phyloP scores from a whole-genome alignment of 2,113 vertebrate species.

The Macroglossus sobrinus region DNA sequence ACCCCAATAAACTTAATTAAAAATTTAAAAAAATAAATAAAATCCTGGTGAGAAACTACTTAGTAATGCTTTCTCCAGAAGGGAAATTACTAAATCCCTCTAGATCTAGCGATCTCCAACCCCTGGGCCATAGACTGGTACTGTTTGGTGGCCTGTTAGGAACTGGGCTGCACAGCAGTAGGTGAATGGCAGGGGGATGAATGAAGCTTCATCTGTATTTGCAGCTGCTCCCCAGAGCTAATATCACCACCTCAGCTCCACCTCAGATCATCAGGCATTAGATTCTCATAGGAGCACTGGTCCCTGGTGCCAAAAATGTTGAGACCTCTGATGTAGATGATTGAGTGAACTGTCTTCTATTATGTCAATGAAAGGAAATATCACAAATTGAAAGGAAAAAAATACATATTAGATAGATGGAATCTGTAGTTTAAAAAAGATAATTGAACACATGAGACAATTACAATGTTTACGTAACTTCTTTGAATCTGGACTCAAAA shows the following conservation, averaged over 20 bases:
- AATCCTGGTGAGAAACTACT: neutral
- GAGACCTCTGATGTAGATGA: neutral
- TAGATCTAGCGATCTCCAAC: too few relatives aligned
- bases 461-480: neutral
- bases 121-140: too few relatives aligned
- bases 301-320: too few relatives aligned
- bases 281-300: too few relatives aligned
- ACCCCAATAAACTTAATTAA: too few relatives aligned
- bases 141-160: too few relatives aligned
- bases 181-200: too few relatives aligned
- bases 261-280: too few relatives aligned
- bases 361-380: neutral
- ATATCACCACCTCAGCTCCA: too few relatives aligned
- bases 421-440: neutral
- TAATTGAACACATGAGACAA: neutral
- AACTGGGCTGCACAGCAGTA: too few relatives aligned
- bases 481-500: neutral
- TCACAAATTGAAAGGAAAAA: neutral
- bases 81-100: neutral
- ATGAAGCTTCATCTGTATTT: too few relatives aligned
- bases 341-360: neutral
- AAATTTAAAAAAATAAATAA: neutral
- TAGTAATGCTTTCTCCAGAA: neutral
- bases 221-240: too few relatives aligned
- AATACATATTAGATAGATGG: neutral